These are phyloP conservation scores for Bombyx huttoni DNA, from an alignment of 2,888 invertebrate species.

Conservation along the genomic window DNA sequence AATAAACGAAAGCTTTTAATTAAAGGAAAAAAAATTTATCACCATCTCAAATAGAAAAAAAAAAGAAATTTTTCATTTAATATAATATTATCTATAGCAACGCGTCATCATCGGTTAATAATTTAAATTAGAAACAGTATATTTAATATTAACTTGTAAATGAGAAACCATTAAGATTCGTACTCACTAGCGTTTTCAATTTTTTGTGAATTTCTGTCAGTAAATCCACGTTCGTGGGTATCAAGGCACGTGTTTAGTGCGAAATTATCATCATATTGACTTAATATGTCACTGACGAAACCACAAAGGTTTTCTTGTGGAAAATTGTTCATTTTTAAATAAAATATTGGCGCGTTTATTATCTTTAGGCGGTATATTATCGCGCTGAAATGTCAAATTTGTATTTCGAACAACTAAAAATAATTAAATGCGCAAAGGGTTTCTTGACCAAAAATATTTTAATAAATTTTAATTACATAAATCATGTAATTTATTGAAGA, in stretches of 20 bases:
- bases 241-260: slow-evolving; percentile 5
- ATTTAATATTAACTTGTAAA: background rate
- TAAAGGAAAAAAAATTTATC: too few species aligned
- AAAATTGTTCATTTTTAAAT: slow-evolving; percentile 20
- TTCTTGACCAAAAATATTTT: too few species aligned
- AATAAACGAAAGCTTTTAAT: too few species aligned
- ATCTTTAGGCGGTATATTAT: slow-evolving; percentile 3
- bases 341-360: background rate
- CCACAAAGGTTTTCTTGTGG: slow-evolving; percentile 13
- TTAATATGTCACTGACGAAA: slow-evolving; percentile 24
- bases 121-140: too few species aligned
- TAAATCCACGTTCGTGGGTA: slow-evolving; percentile 4
- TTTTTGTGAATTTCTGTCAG: background rate
- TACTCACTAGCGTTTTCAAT: background rate
- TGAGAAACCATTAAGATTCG: background rate
- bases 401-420: slow-evolving; percentile 2
- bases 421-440: too few species aligned
- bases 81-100: too few species aligned
- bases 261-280: slow-evolving; percentile 27
- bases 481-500: too few species aligned
- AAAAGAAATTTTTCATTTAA: too few species aligned
- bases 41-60: too few species aligned
- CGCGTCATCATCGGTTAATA: too few species aligned
- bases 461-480: too few species aligned
- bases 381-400: slow-evolving; percentile 13